Percentiles rank a stretch among this genome's conserved stretches.
phyloP scores from a whole-genome alignment of 2,113 vertebrate species.

The Forbesichthys agassizii region DNA sequence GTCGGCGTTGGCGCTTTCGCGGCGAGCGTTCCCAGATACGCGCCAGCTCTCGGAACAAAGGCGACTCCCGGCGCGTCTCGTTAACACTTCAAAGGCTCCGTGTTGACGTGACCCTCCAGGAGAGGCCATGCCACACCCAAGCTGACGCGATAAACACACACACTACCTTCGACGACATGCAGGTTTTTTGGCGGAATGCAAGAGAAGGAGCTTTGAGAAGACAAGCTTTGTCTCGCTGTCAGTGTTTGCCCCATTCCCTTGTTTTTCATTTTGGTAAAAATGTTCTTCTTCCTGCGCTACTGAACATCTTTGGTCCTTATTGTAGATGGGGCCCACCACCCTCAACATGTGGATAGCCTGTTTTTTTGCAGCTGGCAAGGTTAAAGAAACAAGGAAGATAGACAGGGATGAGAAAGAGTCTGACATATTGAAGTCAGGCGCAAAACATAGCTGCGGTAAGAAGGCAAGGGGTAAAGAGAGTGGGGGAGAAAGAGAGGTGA shows the following conservation, averaged over 20 bases:
- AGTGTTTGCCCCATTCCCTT: constrained; percentile 10
- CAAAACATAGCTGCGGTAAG: not conserved
- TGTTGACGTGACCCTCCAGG: constrained; percentile 47
- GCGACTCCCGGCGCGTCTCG: constrained; percentile 63
- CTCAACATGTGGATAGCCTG: not conserved
- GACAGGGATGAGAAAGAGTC: not conserved
- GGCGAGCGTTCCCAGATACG: constrained; percentile 18
- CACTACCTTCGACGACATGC: constrained; percentile 49
- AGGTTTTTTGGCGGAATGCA: constrained; percentile 26
- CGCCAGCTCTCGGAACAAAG: constrained; percentile 59
- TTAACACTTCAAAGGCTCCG: constrained; percentile 73
- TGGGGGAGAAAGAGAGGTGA: no score
- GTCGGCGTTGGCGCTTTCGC: constrained; percentile 31
- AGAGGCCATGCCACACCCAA: constrained; percentile 39
- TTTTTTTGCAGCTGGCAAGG: constrained; percentile 3
- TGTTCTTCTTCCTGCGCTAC: not conserved
- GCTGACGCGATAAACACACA: constrained; percentile 65
- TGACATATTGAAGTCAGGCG: not conserved
- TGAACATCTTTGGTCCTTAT: not conserved
- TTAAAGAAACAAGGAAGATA: not conserved
- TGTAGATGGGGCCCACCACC: not conserved
- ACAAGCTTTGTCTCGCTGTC: constrained; percentile 16
- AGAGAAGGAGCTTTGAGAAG: constrained; percentile 14
- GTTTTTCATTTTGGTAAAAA: constrained; percentile 45
- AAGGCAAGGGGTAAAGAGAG: no score